These are phyloP conservation scores for Pongo pygmaeus DNA, from an alignment of 2,113 vertebrate genomes.

Conservation along the genomic window DNA sequence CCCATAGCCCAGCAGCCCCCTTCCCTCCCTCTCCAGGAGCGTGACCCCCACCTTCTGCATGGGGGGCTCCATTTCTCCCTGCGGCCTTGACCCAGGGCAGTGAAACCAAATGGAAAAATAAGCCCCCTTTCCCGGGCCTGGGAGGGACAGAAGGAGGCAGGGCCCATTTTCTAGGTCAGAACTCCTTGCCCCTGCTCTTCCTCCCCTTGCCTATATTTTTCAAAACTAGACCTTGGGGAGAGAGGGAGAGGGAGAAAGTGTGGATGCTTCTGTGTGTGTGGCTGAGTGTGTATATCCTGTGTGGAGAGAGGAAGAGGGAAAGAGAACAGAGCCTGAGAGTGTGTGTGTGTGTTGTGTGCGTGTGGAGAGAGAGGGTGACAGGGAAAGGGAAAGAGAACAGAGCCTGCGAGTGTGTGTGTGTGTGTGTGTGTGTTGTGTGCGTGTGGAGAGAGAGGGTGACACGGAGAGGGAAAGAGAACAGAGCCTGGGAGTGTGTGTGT, in stretches of 20 bases:
- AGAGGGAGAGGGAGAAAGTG: background rate
- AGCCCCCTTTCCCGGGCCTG: background rate
- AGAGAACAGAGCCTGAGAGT: background rate
- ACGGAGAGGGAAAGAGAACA: background rate
- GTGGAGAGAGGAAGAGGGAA: background rate
- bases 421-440: background rate
- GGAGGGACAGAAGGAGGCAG: background rate
- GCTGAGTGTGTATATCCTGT: background rate
- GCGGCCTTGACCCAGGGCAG: constrained; percentile 47
- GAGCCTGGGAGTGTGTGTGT: background rate
- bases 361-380: background rate
- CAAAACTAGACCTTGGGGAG: constrained; percentile 60
- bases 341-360: background rate
- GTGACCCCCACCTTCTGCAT: background rate
- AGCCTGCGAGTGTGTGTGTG: constrained; percentile 30
- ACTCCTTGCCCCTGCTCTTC: constrained; percentile 41
- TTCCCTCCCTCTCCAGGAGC: background rate
- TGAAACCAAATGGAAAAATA: background rate
- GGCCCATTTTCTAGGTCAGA: constrained; percentile 56
- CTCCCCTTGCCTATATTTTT: constrained; percentile 25
- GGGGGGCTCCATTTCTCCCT: background rate
- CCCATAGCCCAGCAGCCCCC: constrained; percentile 36
- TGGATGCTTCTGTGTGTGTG: background rate
- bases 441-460: background rate
- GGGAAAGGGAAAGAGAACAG: background rate